These are phyloP conservation scores for Aproaerema taeniolella DNA, from an alignment of 2,888 invertebrate species.

Conservation along the genomic window DNA sequence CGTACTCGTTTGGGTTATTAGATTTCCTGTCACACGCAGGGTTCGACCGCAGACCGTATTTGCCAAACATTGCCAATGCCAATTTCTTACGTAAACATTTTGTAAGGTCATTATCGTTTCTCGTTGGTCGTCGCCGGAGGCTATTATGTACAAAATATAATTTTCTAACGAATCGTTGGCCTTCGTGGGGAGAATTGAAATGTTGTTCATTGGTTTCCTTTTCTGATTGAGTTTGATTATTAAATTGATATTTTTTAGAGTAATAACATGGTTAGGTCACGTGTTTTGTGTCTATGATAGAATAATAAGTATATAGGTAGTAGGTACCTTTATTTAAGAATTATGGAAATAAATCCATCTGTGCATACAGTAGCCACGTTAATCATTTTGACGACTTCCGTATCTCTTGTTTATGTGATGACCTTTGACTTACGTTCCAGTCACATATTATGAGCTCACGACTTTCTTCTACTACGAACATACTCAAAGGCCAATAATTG, in stretches of 20 bases:
- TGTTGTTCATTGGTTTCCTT: neutral
- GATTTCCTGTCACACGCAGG: constrained; percentile 67
- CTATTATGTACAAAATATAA: constrained; percentile 29
- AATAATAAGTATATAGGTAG: too few species aligned
- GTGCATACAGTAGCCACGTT: too few species aligned
- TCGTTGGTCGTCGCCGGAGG: constrained; percentile 27
- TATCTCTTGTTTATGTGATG: too few species aligned
- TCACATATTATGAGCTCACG: too few species aligned
- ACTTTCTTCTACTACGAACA: too few species aligned
- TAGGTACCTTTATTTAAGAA: too few species aligned
- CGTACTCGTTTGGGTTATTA: constrained; percentile 61
- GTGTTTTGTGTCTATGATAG: too few species aligned
- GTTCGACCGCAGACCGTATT: constrained; percentile 53
- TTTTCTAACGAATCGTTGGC: constrained; percentile 3
- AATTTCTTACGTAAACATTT: constrained; percentile 64
- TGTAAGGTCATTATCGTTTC: constrained; percentile 54
- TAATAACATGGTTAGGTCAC: too few species aligned
- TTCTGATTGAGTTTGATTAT: neutral
- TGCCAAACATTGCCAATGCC: constrained; percentile 60
- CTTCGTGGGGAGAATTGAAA: neutral
- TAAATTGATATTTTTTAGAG: neutral
- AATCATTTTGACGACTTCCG: too few species aligned
- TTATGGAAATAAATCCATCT: too few species aligned
- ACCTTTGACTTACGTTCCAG: too few species aligned
- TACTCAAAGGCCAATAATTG: too few species aligned